Base-by-base conservation (phyloP, 2,797 vertebrate genomes). In the Epinephelus coioides region DNA sequence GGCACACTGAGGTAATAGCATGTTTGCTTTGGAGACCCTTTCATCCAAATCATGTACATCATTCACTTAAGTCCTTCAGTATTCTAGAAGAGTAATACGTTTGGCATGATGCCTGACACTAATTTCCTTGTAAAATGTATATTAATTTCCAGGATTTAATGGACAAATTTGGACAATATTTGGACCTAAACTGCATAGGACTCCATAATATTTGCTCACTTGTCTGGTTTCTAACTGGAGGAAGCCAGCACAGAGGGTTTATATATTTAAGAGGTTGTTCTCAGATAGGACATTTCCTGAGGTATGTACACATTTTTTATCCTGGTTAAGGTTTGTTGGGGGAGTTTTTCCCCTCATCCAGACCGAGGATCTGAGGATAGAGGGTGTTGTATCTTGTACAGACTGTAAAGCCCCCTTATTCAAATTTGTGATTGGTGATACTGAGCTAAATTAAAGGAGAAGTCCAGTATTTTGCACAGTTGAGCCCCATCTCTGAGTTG, bases 1-100 rank as follows among this genome's bases (percentile, higher is more conserved):
- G 34, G 53, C 75, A 9, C 19, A n/a, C 23, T 49, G 54, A 59
- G 40, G 43, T 69, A 77, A 88, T 27, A 64, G 43, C 44, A 19
- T 82, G 78, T 86, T 88, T 89, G 40, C 11, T 46, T 89, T 83
- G 78, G 84, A 85, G 40, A 17, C 47, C 50, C 68, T 67, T 75
- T 67, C 18, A 27, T 53, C 34, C 43, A 71, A 79, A 83, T 78
- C 49, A 60, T 40, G 70, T 30, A 9, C 53, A 69, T 69, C 19
- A 53, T 47, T 78, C 61, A 79, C 21, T 73, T 38, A 49, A 51
- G 21, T 75, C 54, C 15, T 43, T 15, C 25, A 63, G 12, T 65
- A 46, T 68, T 69, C 44, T 8, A 44, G 1, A 79, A 55, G 66
- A 80, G 21, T 79, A 66, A 85, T 74, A 49, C 5, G 50, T 34